A percentile compares a stretch with the other conserved stretches of the same genome.
These are phyloP conservation scores for Rhynchomys soricoides DNA, from an alignment of 2,113 vertebrate species.

Conservation along the genomic window DNA sequence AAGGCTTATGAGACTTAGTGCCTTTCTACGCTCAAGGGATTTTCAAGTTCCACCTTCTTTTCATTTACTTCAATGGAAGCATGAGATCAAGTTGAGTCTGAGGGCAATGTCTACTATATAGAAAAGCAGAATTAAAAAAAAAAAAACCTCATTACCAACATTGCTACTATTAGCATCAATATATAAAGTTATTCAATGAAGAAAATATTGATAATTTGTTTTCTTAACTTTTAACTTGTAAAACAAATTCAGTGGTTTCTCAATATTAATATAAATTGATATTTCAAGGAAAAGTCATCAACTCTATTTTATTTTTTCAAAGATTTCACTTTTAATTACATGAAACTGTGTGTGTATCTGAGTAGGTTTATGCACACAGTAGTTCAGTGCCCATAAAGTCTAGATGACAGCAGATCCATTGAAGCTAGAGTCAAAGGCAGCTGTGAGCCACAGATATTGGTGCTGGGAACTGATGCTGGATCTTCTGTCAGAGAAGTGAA, in stretches of 20 bases:
- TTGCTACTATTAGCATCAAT: background rate
- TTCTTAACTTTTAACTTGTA: conserved; percentile 7
- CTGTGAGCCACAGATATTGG: background rate
- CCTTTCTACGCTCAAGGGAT: background rate
- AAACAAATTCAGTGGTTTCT: background rate
- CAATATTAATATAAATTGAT: background rate
- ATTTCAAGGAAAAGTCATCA: background rate
- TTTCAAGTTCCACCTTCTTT: background rate
- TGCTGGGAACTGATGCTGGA: background rate
- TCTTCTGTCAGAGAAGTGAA: background rate
- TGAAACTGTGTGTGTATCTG: too few relatives aligned
- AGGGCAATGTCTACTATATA: background rate
- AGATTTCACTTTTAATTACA: background rate
- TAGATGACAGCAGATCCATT: background rate
- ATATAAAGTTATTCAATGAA: background rate
- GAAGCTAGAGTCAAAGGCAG: background rate
- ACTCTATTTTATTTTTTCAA: background rate
- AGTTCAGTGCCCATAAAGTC: background rate
- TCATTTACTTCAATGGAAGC: background rate
- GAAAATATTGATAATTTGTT: background rate
- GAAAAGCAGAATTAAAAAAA: background rate
- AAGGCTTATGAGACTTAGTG: background rate
- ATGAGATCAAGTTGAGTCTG: background rate
- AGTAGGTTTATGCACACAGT: background rate
- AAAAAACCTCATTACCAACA: background rate